Percentiles rank a stretch among this genome's conserved stretches.
These are phyloP conservation scores for Tenualosa ilisha DNA, from an alignment of 2,797 vertebrate genomes.

Conservation along the genomic window DNA sequence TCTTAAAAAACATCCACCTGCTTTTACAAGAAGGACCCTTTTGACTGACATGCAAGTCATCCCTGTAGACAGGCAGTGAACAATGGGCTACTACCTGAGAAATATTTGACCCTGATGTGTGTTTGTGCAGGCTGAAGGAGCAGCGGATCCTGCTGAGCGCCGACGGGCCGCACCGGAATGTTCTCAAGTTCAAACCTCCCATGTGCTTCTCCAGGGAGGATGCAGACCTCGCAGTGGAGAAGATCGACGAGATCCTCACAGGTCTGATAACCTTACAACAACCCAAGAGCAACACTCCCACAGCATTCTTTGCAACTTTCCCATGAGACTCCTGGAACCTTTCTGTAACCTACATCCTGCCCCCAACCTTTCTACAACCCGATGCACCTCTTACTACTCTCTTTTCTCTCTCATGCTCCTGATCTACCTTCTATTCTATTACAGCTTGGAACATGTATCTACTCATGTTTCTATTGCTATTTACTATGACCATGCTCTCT, in stretches of 20 bases:
- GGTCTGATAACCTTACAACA: slow-evolving; percentile 64
- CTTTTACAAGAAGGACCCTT: no score
- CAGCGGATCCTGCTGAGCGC: slow-evolving; percentile 86
- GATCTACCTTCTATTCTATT: no score
- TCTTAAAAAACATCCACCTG: no score
- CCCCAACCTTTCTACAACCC: no score
- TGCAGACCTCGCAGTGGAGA: slow-evolving; percentile 80
- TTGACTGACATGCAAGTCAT: background rate
- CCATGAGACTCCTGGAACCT: background rate
- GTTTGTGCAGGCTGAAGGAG: slow-evolving; percentile 83
- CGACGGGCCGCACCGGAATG: slow-evolving; percentile 91
- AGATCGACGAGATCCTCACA: slow-evolving; percentile 85
- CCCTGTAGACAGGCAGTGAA: background rate
- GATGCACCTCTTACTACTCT: no score
- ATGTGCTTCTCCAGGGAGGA: slow-evolving; percentile 91
- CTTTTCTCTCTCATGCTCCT: no score
- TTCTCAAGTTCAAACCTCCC: slow-evolving; percentile 96
- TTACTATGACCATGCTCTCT: no score
- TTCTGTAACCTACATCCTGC: no score
- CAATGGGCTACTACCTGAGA: no score
- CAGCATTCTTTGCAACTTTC: background rate
- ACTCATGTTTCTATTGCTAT: no score
- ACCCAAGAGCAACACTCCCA: background rate
- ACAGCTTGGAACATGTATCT: no score
- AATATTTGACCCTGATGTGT: background rate